A percentile compares a stretch with the other conserved stretches of the same genome.
These are phyloP conservation scores for Drosophila colorata DNA, from an alignment of 2,888 invertebrate genomes.

Conservation along the genomic window DNA sequence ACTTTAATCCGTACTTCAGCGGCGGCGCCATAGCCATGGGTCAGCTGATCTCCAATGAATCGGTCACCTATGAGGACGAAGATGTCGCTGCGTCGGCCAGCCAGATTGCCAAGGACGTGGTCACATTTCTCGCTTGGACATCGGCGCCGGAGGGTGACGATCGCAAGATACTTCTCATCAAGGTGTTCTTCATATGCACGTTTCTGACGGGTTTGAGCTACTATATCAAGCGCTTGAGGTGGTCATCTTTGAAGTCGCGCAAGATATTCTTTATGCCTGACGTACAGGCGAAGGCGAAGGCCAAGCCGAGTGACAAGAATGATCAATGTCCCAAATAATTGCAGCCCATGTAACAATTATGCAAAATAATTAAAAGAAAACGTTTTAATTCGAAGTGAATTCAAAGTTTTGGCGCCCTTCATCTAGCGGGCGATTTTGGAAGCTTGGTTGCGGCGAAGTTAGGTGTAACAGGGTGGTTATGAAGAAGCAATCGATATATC, in stretches of 20 bases:
- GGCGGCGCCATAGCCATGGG: conserved; percentile 99
- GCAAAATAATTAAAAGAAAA: neutral
- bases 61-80: conserved; percentile 89
- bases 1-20: conserved; percentile 99
- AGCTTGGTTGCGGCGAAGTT: neutral
- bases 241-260: conserved; percentile 92
- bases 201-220: conserved; percentile 88
- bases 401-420: neutral
- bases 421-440: neutral
- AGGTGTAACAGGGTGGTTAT: neutral
- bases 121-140: conserved; percentile 96
- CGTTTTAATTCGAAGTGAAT: neutral
- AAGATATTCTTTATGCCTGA: conserved; percentile 92
- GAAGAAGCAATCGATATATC: neutral
- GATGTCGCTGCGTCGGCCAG: conserved; percentile 96
- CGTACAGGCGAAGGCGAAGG: conserved; percentile 31
- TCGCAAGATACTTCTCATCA: conserved; percentile 92
- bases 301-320: conserved; percentile 12
- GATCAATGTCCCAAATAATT: conserved; percentile 14
- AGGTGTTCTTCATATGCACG: conserved; percentile 89
- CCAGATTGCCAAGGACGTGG: conserved; percentile 98
- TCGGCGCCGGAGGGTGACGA: conserved; percentile 96
- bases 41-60: conserved; percentile 94
- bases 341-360: neutral
- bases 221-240: conserved; percentile 95